Conservation (phyloP, 2,888 invertebrate species). For the Trileptium ribeirensis region DNA sequence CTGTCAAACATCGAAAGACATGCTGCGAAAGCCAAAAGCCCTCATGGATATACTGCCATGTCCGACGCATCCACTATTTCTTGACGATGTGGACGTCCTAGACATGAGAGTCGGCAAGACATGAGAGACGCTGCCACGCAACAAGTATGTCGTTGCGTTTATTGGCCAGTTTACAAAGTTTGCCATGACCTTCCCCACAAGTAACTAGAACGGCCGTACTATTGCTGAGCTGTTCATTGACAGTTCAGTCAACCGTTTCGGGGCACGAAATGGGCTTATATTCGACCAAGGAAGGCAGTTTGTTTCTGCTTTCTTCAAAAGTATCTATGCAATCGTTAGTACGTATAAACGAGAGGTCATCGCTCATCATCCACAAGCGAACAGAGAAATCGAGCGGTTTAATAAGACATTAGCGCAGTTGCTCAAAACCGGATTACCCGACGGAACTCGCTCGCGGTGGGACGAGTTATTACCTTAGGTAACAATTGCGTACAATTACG, state of each 20-base stretch:
- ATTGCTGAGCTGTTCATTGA: slow-evolving; percentile 37
- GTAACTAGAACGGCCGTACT: slow-evolving; percentile 42
- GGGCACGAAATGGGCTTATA: slow-evolving; percentile 31
- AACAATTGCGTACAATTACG: not conserved
- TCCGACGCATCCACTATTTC: not conserved
- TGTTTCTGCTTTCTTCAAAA: slow-evolving; percentile 26
- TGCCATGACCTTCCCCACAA: slow-evolving; percentile 38
- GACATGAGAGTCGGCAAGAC: slow-evolving; percentile 37
- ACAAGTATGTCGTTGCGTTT: slow-evolving; percentile 34
- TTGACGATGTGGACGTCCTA: not conserved
- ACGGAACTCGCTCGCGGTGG: slow-evolving; percentile 33
- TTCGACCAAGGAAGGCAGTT: slow-evolving; percentile 36
- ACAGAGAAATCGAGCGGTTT: slow-evolving; percentile 34
- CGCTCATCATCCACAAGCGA: slow-evolving; percentile 27
- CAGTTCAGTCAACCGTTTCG: slow-evolving; percentile 29
- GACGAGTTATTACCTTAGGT: not conserved
- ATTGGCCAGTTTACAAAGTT: slow-evolving; percentile 25
- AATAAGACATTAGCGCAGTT: not conserved
- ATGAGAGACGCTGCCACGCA: slow-evolving; percentile 19
- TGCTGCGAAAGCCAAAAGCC: not conserved
- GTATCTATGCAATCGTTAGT: slow-evolving; percentile 23
- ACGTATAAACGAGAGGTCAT: slow-evolving; percentile 22
- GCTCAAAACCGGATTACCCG: not conserved
- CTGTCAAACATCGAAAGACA: slow-evolving; percentile 31
- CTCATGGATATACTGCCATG: not conserved